Base-by-base conservation (phyloP, 2,888 invertebrate species). In the Hetaerina titia region DNA sequence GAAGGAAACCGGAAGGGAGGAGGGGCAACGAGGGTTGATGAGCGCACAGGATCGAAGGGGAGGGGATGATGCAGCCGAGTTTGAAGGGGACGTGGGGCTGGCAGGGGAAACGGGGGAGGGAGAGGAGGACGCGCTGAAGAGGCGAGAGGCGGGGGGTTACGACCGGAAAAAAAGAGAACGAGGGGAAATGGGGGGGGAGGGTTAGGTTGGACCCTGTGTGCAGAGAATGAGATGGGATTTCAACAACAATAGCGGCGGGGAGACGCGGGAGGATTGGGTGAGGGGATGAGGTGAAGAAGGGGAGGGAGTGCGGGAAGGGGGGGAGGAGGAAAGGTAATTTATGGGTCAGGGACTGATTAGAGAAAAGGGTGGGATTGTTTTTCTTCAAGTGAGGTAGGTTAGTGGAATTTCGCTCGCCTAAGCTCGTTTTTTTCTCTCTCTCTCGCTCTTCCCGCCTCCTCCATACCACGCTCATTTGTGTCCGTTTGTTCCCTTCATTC, bases 271-370 rank as follows among this genome's bases (percentile, higher is more conserved):
- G 25, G 63, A 25, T 31, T 69, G 92, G 81, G 31, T 15, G 31
- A 81, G 31, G 11, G 11, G 25, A 15, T n/a, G 81, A 31, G 6
- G 74, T n/a, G 6, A 56, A 19, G 64, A 45, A 31, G 22, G 90
- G 64, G 19, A 31, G 63, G 25, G 2, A 45, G 31, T 8, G 69
- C 22, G 64, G 56, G 92, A 9, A 8, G 60, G 25, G 31, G 64
- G 63, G 90, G 64, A 19, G 64, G 25, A 64, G 45, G 63, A 92
- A 92, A 56, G 92, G 92, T 69, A 92, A 92, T 92, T 92, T 92
- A 92, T 92, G 92, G 92, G 92, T 92, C 92, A 92, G 64, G 56
- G 69, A 56, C 92, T 92, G 92, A 92, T 92, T 92, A 92, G 69
- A 74, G 92, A 56, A 22, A 92, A 57, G 92, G 92, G 92, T 74